phyloP scores from a whole-genome alignment of 2,888 invertebrate species.

The Noctua janthina region DNA sequence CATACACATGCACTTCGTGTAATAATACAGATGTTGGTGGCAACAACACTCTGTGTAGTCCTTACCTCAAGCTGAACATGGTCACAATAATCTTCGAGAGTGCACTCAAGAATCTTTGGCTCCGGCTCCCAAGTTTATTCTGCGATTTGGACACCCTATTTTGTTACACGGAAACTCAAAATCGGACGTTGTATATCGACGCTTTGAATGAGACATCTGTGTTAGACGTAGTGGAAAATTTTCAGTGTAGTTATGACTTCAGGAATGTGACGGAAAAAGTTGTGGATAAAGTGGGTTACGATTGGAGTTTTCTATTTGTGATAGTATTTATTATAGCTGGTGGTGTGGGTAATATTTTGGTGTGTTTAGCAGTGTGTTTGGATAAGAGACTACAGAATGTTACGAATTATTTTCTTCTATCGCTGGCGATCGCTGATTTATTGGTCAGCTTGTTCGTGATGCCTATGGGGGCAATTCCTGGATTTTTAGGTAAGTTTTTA shows the following conservation, averaged over 20 bases:
- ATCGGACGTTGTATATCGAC: constrained; percentile 84
- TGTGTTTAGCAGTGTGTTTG: constrained; percentile 97
- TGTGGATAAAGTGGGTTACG: constrained; percentile 86
- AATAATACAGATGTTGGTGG: constrained; percentile 75
- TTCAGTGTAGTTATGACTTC: constrained; percentile 84
- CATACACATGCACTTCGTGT: constrained; percentile 83
- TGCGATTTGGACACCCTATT: constrained; percentile 81
- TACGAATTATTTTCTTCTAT: constrained; percentile 98
- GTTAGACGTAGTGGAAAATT: constrained; percentile 74
- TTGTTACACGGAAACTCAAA: constrained; percentile 78
- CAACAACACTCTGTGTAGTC: constrained; percentile 82
- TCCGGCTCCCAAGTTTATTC: constrained; percentile 79
- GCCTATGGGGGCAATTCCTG: constrained; percentile 98
- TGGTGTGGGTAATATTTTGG: constrained; percentile 97
- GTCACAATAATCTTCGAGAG: constrained; percentile 83
- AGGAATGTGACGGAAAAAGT: constrained; percentile 75
- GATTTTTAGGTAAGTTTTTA: constrained; percentile 95
- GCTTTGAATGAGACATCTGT: constrained; percentile 71
- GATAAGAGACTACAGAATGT: constrained; percentile 98
- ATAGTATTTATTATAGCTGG: constrained; percentile 96
- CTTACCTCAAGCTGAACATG: constrained; percentile 85
- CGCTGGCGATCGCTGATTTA: constrained; percentile 97
- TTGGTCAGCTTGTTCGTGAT: constrained; percentile 98
- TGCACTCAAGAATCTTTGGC: constrained; percentile 84
- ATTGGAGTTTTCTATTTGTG: constrained; percentile 96